A percentile compares a stretch with the other conserved stretches of the same genome.
These are phyloP conservation scores for Metalampra italica DNA, from an alignment of 2,888 invertebrate genomes.

Conservation along the genomic window DNA sequence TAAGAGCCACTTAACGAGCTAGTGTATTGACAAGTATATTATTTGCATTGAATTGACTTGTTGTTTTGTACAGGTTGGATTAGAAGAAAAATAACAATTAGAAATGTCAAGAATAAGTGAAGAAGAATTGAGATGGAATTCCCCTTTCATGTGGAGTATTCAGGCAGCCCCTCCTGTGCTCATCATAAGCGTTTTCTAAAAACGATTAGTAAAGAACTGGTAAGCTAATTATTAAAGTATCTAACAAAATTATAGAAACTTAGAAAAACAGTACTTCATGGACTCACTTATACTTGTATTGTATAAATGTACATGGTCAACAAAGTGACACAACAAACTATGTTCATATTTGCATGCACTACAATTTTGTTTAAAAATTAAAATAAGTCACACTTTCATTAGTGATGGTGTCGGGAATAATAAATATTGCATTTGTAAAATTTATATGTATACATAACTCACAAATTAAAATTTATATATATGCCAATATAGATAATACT, in stretches of 20 bases:
- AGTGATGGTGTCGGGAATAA: too few relatives aligned
- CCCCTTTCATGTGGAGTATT: slow-evolving; percentile 32
- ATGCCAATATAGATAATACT: not conserved
- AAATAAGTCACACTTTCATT: too few relatives aligned
- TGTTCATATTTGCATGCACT: not conserved
- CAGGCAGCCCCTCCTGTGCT: slow-evolving; percentile 21
- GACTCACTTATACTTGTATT: not conserved
- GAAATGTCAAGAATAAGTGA: slow-evolving; percentile 34
- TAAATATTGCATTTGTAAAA: too few relatives aligned
- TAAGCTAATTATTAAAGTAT: not conserved
- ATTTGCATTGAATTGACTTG: not conserved
- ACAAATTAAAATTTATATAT: too few relatives aligned
- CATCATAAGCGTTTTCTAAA: not conserved
- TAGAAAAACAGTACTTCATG: not conserved
- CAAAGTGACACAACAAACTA: not conserved
- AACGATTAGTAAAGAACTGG: not conserved
- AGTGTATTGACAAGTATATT: too few relatives aligned
- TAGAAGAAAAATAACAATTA: slow-evolving; percentile 77
- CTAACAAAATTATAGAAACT: too few relatives aligned
- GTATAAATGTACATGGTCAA: too few relatives aligned
- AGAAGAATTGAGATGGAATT: slow-evolving; percentile 46
- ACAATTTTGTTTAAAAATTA: not conserved
- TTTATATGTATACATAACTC: too few relatives aligned
- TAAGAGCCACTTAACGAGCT: too few relatives aligned
- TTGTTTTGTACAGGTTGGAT: slow-evolving; percentile 61